A percentile compares a stretch with the other conserved stretches of the same genome.
Conservation (phyloP, 2,888 invertebrate species). For the Heliconius ismenius region DNA sequence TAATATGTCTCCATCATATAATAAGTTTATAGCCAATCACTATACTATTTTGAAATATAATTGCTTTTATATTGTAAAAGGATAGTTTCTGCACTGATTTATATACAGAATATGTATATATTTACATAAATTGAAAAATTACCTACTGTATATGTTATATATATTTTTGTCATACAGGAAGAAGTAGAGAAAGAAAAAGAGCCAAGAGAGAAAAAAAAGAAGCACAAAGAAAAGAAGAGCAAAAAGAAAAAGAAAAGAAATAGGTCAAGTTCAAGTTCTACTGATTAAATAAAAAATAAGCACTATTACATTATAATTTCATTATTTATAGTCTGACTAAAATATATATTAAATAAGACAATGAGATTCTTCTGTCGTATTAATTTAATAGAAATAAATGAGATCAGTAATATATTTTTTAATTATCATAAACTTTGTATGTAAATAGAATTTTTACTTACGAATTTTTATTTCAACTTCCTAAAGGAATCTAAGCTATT, state of each 20-base stretch:
- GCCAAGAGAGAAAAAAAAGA: conserved; percentile 55
- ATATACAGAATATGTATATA: too few species aligned
- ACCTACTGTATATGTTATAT: too few species aligned
- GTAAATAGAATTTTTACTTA: background rate
- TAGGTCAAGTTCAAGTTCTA: conserved; percentile 51
- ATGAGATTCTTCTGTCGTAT: background rate
- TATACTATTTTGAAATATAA: too few species aligned
- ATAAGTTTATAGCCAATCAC: too few species aligned
- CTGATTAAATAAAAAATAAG: conserved; percentile 38
- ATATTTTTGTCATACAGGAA: background rate
- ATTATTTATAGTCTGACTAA: background rate
- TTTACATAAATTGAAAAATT: too few species aligned
- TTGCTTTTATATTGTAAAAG: too few species aligned
- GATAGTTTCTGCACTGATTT: too few species aligned
- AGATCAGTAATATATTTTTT: conserved; percentile 1
- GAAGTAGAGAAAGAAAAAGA: conserved; percentile 54
- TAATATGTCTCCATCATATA: too few species aligned
- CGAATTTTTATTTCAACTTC: background rate
- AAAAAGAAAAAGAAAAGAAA: conserved; percentile 70
- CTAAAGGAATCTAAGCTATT: background rate
- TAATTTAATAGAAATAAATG: background rate
- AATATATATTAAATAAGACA: background rate
- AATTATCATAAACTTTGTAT: background rate
- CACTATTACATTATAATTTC: conserved; percentile 18
- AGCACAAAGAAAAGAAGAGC: conserved; percentile 67